Evolutionary conservation across 2,113 vertebrate species (phyloP), one percentile per base, ranked within the genome.

Genomic region (Indri indri): DNA sequence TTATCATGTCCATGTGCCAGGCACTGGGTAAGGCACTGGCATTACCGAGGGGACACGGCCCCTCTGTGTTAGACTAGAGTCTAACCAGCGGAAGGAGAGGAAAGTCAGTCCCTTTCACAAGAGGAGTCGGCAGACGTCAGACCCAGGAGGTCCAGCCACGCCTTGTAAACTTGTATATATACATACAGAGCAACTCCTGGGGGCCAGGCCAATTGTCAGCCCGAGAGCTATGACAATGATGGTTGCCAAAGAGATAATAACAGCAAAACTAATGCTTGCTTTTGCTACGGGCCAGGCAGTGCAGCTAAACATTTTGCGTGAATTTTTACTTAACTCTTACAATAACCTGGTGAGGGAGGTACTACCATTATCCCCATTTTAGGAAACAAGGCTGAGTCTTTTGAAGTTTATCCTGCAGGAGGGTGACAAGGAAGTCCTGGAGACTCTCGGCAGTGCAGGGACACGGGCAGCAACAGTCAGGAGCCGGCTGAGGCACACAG

Each of bases 381-480:
- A 95, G 42, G 84, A 89, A 77, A 61, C 8, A 45, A 73, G 52
- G 81, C 37, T 54, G 22, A 61, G 27, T 42, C 32, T 74, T 79
- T 90, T 73, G 81, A 88, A 96, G 81, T 17, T 70, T 37, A 47
- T 34, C 18, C 57, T 23, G 16, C 40, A 96, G 74, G 47, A 77
- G 45, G 50, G n/a, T 47, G 52, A 66, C 1, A 1, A 94, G 93
- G 93, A 97, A 93, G 86, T 94, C 59, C 88, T 71, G 83, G 66
- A 92, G 95, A 91, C 52, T n/a, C 50, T 71, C 66, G 50, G 37
- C 70, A 54, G 30, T 11, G 6, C 27, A 34, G 3, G 77, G 82
- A 17, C 4, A 10, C 8, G 40, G n/a, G 27, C 79, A 40, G 59
- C 76, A 50, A 18, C 0, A 22, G 65, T 40, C 71, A 47, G 70